Evolutionary conservation across 30 jellyfish, hydroid and myxozoan species (phyloP).

Genomic region (Hydractinia symbiolongicarpus): DNA sequence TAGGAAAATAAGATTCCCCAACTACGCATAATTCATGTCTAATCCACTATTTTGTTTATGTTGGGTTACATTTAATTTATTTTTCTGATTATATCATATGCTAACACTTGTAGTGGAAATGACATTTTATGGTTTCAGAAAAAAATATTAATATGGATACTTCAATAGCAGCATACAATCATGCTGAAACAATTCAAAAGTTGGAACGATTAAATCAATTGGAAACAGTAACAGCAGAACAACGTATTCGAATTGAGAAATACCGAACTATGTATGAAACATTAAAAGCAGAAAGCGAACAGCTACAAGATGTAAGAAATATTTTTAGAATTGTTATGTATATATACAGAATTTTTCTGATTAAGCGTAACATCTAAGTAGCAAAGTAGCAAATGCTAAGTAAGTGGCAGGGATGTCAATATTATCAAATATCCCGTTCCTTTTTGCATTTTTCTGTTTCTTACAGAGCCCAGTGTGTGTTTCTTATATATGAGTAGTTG

Average conservation of each 20-base stretch:
- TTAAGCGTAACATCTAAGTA: not conserved
- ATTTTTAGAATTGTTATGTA: not conserved
- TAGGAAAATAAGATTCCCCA: too few relatives aligned
- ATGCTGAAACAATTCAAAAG: constrained; percentile 88
- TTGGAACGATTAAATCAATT: constrained; percentile 90
- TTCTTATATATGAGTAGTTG: too few relatives aligned
- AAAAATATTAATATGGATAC: constrained; percentile 9
- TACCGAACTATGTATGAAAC: constrained; percentile 97
- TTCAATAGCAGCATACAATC: constrained; percentile 32
- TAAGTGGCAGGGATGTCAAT: not conserved
- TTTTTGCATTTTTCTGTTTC: too few relatives aligned
- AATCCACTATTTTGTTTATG: too few relatives aligned
- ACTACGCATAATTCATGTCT: too few relatives aligned
- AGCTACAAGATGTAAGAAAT: constrained; percentile 60
- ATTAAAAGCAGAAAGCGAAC: constrained; percentile 78
- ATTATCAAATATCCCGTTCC: not conserved
- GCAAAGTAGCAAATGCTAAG: not conserved
- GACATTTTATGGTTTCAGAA: too few relatives aligned
- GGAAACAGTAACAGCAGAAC: constrained; percentile 95
- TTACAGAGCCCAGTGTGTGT: too few relatives aligned
- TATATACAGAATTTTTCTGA: not conserved
- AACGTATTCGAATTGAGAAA: constrained; percentile 88
- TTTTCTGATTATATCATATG: too few relatives aligned
- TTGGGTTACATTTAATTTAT: too few relatives aligned
- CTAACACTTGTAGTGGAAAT: too few relatives aligned